Percentiles rank a stretch among this genome's conserved stretches.
These are phyloP conservation scores for Eutolmus rufibarbis DNA, from an alignment of 2,888 invertebrate genomes.

Conservation along the genomic window DNA sequence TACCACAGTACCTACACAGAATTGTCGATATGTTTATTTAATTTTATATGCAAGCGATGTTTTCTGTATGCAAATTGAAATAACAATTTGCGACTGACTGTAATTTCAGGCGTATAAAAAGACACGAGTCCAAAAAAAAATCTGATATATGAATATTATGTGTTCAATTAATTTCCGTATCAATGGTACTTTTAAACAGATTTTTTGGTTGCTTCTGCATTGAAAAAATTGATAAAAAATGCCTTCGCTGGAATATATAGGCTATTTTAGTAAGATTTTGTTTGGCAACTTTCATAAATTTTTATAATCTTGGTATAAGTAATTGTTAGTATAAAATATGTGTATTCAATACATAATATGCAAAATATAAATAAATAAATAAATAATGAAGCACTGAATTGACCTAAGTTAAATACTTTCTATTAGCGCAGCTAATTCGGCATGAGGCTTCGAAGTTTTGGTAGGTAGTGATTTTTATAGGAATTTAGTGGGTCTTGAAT, in stretches of 20 bases:
- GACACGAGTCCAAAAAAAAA: not conserved
- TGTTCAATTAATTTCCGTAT: not conserved
- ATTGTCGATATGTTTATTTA: not conserved
- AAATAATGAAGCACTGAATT: too few species aligned
- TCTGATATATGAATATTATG: not conserved
- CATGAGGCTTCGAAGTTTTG: too few species aligned
- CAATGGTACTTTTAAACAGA: not conserved
- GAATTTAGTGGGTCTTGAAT: too few species aligned
- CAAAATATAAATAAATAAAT: too few species aligned
- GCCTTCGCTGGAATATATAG: not conserved
- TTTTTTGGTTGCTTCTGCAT: not conserved
- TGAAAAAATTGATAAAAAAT: not conserved
- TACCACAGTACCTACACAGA: not conserved
- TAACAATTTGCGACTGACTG: not conserved
- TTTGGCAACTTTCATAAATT: too few species aligned
- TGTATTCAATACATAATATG: too few species aligned
- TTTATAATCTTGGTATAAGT: too few species aligned
- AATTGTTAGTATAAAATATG: too few species aligned
- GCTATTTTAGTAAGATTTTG: too few species aligned
- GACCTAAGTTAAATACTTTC: too few species aligned
- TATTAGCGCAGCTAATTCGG: too few species aligned
- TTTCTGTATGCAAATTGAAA: not conserved
- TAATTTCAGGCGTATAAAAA: not conserved
- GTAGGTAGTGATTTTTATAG: too few species aligned
- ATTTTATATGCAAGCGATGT: not conserved